phyloP scores from a whole-genome alignment of 2,888 invertebrate species.

The Watsonalla cultraria region DNA sequence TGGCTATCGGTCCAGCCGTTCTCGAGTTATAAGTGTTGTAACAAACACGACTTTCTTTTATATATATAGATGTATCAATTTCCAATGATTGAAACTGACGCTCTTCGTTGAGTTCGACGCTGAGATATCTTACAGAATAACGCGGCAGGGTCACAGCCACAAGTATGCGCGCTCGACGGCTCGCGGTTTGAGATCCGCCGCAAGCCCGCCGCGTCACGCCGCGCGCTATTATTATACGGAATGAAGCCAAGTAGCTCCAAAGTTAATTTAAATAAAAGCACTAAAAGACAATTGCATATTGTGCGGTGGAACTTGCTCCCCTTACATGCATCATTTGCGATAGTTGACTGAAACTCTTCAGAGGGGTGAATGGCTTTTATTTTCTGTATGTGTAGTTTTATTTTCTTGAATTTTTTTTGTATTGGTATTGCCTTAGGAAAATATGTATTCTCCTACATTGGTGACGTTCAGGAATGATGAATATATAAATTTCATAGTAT shows the following conservation, averaged over 20 bases:
- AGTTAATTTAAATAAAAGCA: slow-evolving; percentile 39
- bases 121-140: too few species aligned
- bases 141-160: slow-evolving; percentile 14
- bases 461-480: too few species aligned
- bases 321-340: slow-evolving; percentile 12
- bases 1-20: too few species aligned
- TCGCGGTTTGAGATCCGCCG: slow-evolving; percentile 12
- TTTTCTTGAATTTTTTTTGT: background rate
- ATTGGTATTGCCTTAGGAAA: too few species aligned
- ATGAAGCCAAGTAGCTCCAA: slow-evolving; percentile 31
- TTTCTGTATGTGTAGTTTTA: background rate
- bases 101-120: too few species aligned
- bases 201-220: slow-evolving; percentile 16
- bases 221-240: slow-evolving; percentile 34
- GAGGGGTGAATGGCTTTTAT: background rate
- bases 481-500: too few species aligned
- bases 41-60: too few species aligned
- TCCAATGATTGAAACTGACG: too few species aligned
- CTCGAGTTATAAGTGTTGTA: too few species aligned
- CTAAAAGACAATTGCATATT: slow-evolving; percentile 22
- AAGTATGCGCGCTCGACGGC: slow-evolving; percentile 16
- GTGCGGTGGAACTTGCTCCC: slow-evolving; percentile 16
- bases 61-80: too few species aligned
- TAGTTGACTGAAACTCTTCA: slow-evolving; percentile 1
- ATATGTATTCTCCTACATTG: too few species aligned